Evolutionary conservation across 2,113 vertebrate genomes (phyloP), one percentile per base, ranked within the genome.

Genomic region (Chauna torquata): DNA sequence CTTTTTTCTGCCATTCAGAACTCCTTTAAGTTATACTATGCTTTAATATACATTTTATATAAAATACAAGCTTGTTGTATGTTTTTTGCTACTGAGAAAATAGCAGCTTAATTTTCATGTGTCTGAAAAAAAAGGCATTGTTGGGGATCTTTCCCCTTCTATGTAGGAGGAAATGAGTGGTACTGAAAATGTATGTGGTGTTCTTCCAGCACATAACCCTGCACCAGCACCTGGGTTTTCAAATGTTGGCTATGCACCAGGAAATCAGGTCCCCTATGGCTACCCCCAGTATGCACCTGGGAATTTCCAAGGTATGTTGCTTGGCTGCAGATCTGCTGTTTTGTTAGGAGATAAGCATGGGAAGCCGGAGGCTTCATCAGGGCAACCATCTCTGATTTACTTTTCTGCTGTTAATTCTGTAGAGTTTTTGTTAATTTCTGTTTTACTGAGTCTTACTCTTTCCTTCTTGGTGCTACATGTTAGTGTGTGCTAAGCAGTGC

Each of bases 271-370:
- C 12, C 92, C 94, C 25, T 59, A 57, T 82, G 92, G 47, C 25
- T 59, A 92, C 70, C 44, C 93, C 40, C 96, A 92, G 24, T 86
- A 94, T 13, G 32, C 57, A 69, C 62, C 95, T 18, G 92, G 58
- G 82, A 3, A 36, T 34, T 85, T 82, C 64, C 96, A 92, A 94
- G 97, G 96, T 98, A 93, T 84, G 86, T 59, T 40, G 44, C 34
- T 72, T 81, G n/a, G 62, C 62, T 71, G 57, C 70, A 54, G 36
- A 32, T 20, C 47, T 87, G 55, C 40, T 44, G 2, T 44, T 55
- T 38, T 3, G 1, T 22, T 28, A 12, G 76, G 58, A 72, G 42
- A 32, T 49, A 55, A 69, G 13, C 34, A 44, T 0, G 1, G 30
- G n/a, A n/a, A 82, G 8, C 25, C 27, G 22, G 40, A 27, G 34